Evolutionary conservation across 2,113 vertebrate species (phyloP).

Genomic region (Vireo altiloquus): DNA sequence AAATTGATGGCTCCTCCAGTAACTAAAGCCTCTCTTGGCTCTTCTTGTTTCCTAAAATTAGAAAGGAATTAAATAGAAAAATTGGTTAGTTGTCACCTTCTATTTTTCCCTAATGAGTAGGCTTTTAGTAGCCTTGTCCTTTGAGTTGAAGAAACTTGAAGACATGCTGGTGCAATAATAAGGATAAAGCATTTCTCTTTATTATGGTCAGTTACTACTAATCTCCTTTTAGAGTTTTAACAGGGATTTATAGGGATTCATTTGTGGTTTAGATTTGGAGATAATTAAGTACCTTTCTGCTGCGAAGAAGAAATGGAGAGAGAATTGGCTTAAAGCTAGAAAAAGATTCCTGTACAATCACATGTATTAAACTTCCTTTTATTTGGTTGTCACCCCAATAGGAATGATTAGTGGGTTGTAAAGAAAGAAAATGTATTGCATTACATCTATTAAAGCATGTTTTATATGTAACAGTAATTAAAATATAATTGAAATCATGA

Average conservation of each 20-base stretch:
- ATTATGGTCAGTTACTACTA: constrained; percentile 35
- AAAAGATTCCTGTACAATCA: not conserved
- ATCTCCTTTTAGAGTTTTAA: constrained; percentile 24
- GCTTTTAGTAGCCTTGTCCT: not conserved
- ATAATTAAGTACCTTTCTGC: constrained; percentile 52
- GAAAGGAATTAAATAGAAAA: not conserved
- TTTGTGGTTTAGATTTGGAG: constrained; percentile 25
- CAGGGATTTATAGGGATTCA: constrained; percentile 44
- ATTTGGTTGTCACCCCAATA: constrained; percentile 61
- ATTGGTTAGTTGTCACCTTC: not conserved
- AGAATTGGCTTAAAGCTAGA: constrained; percentile 38
- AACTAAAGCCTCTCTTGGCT: not conserved
- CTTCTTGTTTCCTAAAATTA: not conserved
- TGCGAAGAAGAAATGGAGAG: not conserved
- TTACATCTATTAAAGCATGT: constrained; percentile 67
- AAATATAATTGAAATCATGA: constrained; percentile 77
- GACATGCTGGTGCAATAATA: not conserved
- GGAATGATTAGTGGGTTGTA: constrained; percentile 53
- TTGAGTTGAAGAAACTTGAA: not conserved
- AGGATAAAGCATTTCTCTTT: constrained; percentile 15
- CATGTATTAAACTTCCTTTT: constrained; percentile 47
- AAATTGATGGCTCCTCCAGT: not conserved
- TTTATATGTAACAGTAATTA: constrained; percentile 74
- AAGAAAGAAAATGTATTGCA: constrained; percentile 65
- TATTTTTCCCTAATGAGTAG: not conserved